These are phyloP conservation scores for Esox niger DNA, from an alignment of 2,113 vertebrate species.

Conservation along the genomic window DNA sequence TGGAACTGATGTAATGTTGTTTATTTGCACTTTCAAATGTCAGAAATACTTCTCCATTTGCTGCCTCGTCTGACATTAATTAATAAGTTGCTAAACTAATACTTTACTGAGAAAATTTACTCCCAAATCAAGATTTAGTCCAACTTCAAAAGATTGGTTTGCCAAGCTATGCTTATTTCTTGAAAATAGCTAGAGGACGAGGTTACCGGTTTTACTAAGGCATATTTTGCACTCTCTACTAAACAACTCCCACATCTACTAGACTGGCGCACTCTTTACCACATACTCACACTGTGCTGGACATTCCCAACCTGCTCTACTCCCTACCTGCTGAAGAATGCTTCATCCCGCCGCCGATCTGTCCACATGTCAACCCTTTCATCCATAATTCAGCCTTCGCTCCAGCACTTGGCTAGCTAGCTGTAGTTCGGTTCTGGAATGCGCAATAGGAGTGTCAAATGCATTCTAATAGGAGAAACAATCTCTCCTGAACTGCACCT, in stretches of 20 bases:
- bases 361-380: slow-evolving; percentile 1
- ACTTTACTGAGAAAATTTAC: no score
- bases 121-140: no score
- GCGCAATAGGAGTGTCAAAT: slow-evolving; percentile 27
- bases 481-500: slow-evolving; percentile 46
- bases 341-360: neutral
- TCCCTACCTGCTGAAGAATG: neutral
- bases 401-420: slow-evolving; percentile 26
- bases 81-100: no score
- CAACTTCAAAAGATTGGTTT: no score
- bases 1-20: no score
- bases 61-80: no score
- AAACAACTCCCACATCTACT: neutral
- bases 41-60: no score
- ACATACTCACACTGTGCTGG: neutral
- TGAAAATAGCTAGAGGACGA: no score
- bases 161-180: no score
- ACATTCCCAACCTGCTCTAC: neutral
- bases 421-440: slow-evolving; percentile 33
- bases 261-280: neutral
- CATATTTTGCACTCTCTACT: neutral
- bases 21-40: no score
- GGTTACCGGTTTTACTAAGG: no score
- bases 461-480: slow-evolving; percentile 46
- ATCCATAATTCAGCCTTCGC: neutral